Base-by-base conservation (phyloP, 1,140 invertebrate genomes). In the Caerostris extrusa region DNA sequence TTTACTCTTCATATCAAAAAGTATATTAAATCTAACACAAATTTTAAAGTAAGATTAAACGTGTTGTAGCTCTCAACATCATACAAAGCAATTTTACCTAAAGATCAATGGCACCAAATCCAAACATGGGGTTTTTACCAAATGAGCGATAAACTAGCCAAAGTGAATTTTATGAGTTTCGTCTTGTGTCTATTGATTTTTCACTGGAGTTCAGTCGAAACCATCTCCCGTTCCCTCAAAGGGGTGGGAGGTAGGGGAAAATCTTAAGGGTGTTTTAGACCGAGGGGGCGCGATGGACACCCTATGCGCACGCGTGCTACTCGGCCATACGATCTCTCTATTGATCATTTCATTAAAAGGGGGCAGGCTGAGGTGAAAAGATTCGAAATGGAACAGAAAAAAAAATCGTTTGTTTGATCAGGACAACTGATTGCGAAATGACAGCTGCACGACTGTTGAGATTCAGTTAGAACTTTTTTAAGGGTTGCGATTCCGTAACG, bases 271-370 rank as follows among this genome's bases (percentile, higher is more conserved):
- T 56, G 34, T 60, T 53, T 91, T 87, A 71, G 57, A 93, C 91
- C 61, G 55, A 14, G 17, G 92, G 85, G 92, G 83, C 71, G 81
- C 90, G 34, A 86, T 67, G 92, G 92, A 55, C 69, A 82, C 92
- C 92, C 83, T 77, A 50, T 14, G 57, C 92, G 92, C 92, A 89
- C 5, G 91, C 91, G 91, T 82, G 55, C 53, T 55, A 7, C 69
- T 17, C 82, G 67, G 90, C 90, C 90, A 82, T 82, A 55, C 50
- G 81, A 92, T 92, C 77, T 17, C 83, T 88, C 86, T 93, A 93
- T 93, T 93, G 92, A 93, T 93, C 92, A 88, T 88, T 89, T 93
- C 92, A 93, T 93, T 93, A 88, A 61, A 93, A 69, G 61, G 86
- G 56, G 69, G 57, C 34, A 8, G 34, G 77, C 71, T 12, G 71